Percentiles rank a stretch among this genome's conserved stretches.
phyloP scores from a whole-genome alignment of 2,797 vertebrate species.

The Pangasius sanitwongsei region DNA sequence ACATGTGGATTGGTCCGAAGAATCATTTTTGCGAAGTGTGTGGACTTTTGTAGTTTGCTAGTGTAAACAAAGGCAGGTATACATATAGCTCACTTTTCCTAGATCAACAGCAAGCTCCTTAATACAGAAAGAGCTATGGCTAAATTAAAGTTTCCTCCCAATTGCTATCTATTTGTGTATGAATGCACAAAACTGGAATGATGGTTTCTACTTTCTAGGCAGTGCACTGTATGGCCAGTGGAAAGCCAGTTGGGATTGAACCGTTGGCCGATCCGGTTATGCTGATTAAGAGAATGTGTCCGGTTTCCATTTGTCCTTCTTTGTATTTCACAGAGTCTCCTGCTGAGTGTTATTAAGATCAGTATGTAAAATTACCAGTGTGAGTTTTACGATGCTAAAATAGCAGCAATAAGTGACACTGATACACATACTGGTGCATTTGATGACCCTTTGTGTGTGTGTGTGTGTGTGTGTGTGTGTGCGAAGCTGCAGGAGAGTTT shows the following conservation, averaged over 20 bases:
- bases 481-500: slow-evolving; percentile 70
- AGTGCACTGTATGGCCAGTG: not conserved
- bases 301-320: slow-evolving; percentile 47
- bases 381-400: not conserved
- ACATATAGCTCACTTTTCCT: not conserved
- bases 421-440: not conserved
- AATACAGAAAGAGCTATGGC: not conserved
- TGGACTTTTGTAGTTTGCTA: not conserved
- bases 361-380: not conserved
- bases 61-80: not conserved
- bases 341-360: slow-evolving; percentile 1
- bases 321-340: not conserved
- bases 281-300: slow-evolving; percentile 42
- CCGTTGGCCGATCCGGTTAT: slow-evolving; percentile 9
- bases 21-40: not conserved
- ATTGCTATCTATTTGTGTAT: not conserved
- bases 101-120: not conserved
- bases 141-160: not conserved
- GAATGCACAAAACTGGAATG: not conserved
- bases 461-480: slow-evolving; percentile 14
- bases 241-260: not conserved
- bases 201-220: not conserved
- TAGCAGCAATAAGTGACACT: not conserved
- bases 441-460: not conserved
- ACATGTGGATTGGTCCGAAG: not conserved